Conservation (phyloP, 2,113 vertebrate genomes). For the Ctenomys sociabilis region DNA sequence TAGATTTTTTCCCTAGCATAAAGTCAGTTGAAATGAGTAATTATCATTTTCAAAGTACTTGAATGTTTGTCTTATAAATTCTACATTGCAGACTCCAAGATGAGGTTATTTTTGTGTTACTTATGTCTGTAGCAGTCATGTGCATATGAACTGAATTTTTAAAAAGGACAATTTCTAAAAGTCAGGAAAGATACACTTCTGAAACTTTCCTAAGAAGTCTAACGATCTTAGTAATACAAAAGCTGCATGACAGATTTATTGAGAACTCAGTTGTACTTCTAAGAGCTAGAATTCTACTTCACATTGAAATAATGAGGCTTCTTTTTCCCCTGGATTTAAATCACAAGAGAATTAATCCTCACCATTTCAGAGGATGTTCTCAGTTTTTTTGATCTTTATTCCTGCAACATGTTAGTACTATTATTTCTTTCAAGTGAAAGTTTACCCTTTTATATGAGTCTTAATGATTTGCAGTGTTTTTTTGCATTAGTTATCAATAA, state of each 20-base stretch:
- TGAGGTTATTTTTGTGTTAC: constrained; percentile 11
- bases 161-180: constrained; percentile 23
- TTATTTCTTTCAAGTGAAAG: not conserved
- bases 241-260: not conserved
- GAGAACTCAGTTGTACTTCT: not conserved
- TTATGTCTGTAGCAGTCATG: not conserved
- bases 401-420: not conserved
- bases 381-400: not conserved
- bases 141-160: not conserved
- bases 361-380: not conserved
- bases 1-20: not conserved
- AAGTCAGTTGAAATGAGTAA: not conserved
- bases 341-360: not conserved
- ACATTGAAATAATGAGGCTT: not conserved
- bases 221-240: not conserved
- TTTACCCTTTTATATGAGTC: not conserved
- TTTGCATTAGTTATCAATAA: not conserved
- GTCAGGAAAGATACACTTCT: not conserved
- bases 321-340: not conserved
- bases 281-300: not conserved
- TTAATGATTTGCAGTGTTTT: not conserved
- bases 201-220: not conserved
- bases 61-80: not conserved
- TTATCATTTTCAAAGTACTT: not conserved
- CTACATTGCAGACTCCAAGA: not conserved